Percentiles rank a stretch among this genome's conserved stretches.
phyloP scores from a whole-genome alignment of 2,113 vertebrate species.

The Piaya cayana region DNA sequence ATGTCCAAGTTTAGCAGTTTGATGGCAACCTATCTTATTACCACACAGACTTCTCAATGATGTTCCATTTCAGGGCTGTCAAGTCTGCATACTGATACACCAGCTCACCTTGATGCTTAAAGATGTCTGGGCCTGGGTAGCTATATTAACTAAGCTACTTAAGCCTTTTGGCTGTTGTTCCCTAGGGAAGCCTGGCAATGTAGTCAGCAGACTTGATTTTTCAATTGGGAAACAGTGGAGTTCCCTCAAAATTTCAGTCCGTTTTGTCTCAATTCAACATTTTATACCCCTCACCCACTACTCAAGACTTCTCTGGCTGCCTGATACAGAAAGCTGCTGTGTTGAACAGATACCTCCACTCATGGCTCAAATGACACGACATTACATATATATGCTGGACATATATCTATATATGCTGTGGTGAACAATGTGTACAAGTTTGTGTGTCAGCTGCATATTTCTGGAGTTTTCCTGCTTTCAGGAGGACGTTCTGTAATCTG shows the following conservation, averaged over 20 bases:
- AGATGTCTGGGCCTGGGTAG: not conserved
- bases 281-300: not conserved
- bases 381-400: not conserved
- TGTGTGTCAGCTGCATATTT: not conserved
- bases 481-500: not conserved
- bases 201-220: not conserved
- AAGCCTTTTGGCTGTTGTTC: slow-evolving; percentile 9
- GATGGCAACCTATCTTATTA: not conserved
- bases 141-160: not conserved
- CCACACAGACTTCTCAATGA: not conserved
- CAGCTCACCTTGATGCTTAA: not conserved
- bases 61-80: not conserved
- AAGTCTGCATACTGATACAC: not conserved
- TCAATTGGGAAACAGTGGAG: not conserved
- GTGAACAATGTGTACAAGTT: not conserved
- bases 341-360: not conserved
- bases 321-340: not conserved
- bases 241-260: not conserved
- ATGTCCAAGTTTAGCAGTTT: not conserved
- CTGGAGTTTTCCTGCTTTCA: not conserved
- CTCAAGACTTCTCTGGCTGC: not conserved
- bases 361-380: not conserved
- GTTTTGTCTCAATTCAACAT: not conserved
- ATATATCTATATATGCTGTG: not conserved
- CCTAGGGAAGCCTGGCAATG: not conserved